Conservation (phyloP, 92 coral and sea anemone species). For the Phenganax marumi region DNA sequence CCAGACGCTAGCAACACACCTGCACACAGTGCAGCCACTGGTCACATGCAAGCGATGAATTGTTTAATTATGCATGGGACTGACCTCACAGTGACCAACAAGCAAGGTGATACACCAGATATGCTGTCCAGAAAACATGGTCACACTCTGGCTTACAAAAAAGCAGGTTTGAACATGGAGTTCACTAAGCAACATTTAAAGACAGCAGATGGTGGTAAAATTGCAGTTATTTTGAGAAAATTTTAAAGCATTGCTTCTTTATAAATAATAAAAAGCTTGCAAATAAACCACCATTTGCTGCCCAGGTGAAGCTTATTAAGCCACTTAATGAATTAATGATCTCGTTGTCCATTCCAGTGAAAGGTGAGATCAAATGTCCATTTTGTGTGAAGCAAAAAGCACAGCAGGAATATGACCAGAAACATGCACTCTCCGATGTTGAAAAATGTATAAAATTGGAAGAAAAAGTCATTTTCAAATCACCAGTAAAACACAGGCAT, state of each 20-base stretch:
- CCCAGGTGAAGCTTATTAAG: slow-evolving; percentile 1
- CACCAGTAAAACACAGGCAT: slow-evolving; percentile 47
- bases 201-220: no score
- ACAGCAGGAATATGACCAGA: slow-evolving; percentile 72
- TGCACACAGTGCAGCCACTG: slow-evolving; percentile 81
- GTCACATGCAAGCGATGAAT: slow-evolving; percentile 78
- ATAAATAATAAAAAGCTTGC: no score
- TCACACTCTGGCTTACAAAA: slow-evolving; percentile 69
- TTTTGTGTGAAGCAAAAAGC: slow-evolving; percentile 73
- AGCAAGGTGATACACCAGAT: slow-evolving; percentile 69
- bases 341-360: slow-evolving; percentile 50
- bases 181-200: not conserved
- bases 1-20: slow-evolving; percentile 82
- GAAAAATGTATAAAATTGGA: slow-evolving; percentile 69
- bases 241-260: no score
- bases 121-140: slow-evolving; percentile 87
- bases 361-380: slow-evolving; percentile 69
- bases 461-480: slow-evolving; percentile 74
- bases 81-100: slow-evolving; percentile 68
- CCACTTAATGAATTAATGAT: no score
- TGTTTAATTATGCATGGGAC: slow-evolving; percentile 80
- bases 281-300: no score
- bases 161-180: slow-evolving; percentile 66
- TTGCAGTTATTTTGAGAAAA: no score
- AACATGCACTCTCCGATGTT: slow-evolving; percentile 85